Evolutionary conservation across 2,888 invertebrate species (phyloP).

Genomic region (Drepana falcataria): DNA sequence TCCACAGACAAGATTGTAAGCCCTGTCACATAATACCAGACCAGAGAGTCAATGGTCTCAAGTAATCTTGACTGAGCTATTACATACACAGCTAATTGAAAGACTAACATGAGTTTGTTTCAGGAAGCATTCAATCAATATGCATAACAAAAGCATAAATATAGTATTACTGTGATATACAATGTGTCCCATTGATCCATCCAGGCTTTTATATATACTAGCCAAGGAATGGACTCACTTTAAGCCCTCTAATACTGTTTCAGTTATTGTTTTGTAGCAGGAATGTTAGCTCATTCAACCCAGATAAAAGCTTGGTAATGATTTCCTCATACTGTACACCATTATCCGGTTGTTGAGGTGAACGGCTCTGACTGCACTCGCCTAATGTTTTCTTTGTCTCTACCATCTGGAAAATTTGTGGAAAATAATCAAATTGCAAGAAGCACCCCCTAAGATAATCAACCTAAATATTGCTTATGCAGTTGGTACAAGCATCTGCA

Average conservation of each 20-base stretch:
- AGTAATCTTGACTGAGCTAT: too few species aligned
- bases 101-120: too few species aligned
- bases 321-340: conserved; percentile 48
- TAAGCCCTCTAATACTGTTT: conserved; percentile 9
- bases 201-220: background rate
- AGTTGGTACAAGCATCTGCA: too few species aligned
- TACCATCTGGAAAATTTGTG: conserved; percentile 47
- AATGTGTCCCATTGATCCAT: background rate
- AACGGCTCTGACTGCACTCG: conserved; percentile 42
- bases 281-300: conserved; percentile 61
- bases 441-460: background rate
- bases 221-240: conserved; percentile 9
- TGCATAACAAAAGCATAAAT: too few species aligned
- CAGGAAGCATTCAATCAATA: too few species aligned
- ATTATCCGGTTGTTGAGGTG: conserved; percentile 23
- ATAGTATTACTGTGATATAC: too few species aligned
- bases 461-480: background rate
- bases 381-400: conserved; percentile 49
- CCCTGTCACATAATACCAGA: too few species aligned
- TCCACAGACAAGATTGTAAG: too few species aligned
- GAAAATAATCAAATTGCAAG: conserved; percentile 3
- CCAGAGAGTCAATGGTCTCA: too few species aligned
- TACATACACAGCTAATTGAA: too few species aligned
- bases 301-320: conserved; percentile 52
- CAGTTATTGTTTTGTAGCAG: conserved; percentile 53